These are phyloP conservation scores for Acipenser transmontanus DNA, from an alignment of 2,797 vertebrate species.

Conservation along the genomic window DNA sequence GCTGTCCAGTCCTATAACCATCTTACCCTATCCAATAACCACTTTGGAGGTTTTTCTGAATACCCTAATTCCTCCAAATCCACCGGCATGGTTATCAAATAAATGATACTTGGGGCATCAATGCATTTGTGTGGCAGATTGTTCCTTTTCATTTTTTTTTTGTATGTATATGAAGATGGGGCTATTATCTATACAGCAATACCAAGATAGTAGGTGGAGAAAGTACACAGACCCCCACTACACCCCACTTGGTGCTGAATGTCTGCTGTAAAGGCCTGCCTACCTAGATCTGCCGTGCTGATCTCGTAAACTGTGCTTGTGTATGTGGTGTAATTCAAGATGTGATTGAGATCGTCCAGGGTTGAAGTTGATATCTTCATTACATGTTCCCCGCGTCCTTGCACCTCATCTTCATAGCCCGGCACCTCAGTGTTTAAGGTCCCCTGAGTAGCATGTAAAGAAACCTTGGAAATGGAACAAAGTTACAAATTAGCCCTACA, in stretches of 20 bases:
- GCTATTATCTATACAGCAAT: too few species aligned
- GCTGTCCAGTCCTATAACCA: too few species aligned
- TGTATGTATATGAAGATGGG: not conserved
- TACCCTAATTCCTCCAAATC: too few species aligned
- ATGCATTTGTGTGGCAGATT: not conserved
- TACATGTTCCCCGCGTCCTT: constrained; percentile 38
- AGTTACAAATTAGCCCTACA: not conserved
- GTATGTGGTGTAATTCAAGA: constrained; percentile 53
- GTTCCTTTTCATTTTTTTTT: not conserved
- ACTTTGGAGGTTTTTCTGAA: too few species aligned
- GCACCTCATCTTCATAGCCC: constrained; percentile 22
- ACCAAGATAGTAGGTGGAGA: too few species aligned
- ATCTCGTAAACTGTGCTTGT: constrained; percentile 52
- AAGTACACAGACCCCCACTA: too few species aligned
- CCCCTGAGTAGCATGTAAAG: constrained; percentile 47
- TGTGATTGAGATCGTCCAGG: constrained; percentile 41
- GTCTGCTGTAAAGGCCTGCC: constrained; percentile 4
- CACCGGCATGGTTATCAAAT: too few species aligned
- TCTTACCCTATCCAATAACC: too few species aligned
- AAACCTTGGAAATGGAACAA: constrained; percentile 39
- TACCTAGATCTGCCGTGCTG: constrained; percentile 50
- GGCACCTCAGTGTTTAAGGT: constrained; percentile 41
- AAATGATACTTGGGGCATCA: not conserved
- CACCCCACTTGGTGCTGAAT: too few species aligned
- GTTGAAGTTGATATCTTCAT: constrained; percentile 41